Base-by-base conservation (phyloP, 2,888 invertebrate genomes). In the Drosophila kokeensis region DNA sequence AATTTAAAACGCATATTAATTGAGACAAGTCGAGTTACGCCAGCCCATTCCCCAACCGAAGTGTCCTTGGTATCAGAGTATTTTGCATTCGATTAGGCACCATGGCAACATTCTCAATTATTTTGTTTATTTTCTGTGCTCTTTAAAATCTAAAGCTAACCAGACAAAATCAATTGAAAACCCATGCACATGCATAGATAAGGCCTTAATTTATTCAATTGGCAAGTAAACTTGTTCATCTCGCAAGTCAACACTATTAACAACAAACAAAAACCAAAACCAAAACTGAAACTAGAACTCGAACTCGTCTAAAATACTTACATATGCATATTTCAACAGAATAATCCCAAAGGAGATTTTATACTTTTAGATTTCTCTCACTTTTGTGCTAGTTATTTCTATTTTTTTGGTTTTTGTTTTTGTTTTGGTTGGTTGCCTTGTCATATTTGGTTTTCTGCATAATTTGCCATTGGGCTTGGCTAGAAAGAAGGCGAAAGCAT, bases 371-470 rank as follows among this genome's bases (percentile, higher is more conserved):
- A 80, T 80, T 75, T 81, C 49, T 62, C 66, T 42, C 40, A 58
- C 55, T 40, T 65, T 42, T 38, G 29, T 40, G 29, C 15, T 38
- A 61, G 61, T 57, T 58, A 49, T 58, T 8, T 18, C 5, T 40
- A 8, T n/a, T 40, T 34, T 59, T 63, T 60, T 36, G 50, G n/a
- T 29, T 50, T 27, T 42, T 40, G 32, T 32, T 32, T 57, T 48
- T 52, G 18, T 36, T 75, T 36, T 79, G 66, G 62, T 73, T 65
- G 64, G 62, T 73, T 65, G 64, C 10, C 10, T 57, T 86, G 76
- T 71, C 71, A 74, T 73, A 71, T 86, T 79, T 79, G 67, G 74
- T 73, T 71, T 86, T 81, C 75, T 84, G 84, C 86, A 88, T 85
- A 85, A 88, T 85, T 86, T 85, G 83, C 70, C 72, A 76, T 38